A percentile compares a stretch with the other conserved stretches of the same genome.
These are phyloP conservation scores for Microcebus murinus DNA, from an alignment of 2,113 vertebrate genomes.

Conservation along the genomic window DNA sequence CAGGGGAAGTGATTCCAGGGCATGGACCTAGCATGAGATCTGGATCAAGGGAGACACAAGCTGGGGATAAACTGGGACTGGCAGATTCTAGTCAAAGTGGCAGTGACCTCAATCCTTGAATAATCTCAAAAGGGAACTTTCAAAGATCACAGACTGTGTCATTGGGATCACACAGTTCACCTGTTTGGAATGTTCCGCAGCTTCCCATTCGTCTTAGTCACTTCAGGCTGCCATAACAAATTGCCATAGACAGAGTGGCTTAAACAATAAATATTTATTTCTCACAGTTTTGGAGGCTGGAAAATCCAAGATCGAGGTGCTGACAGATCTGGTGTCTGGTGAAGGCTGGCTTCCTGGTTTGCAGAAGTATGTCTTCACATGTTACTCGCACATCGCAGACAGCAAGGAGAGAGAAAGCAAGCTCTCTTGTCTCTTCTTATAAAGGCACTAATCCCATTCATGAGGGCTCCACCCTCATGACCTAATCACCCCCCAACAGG, in stretches of 20 bases:
- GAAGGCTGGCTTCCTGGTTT: background rate
- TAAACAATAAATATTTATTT: background rate
- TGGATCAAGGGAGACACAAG: background rate
- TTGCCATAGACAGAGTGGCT: background rate
- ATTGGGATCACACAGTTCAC: too few species aligned
- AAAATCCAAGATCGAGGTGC: background rate
- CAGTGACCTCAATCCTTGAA: background rate
- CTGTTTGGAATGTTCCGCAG: background rate
- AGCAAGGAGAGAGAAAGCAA: background rate
- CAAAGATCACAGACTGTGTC: background rate
- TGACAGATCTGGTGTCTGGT: background rate
- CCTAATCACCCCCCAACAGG: background rate
- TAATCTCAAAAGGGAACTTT: background rate
- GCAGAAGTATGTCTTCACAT: background rate
- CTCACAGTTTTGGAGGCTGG: background rate
- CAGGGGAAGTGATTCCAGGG: background rate
- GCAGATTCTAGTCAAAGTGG: background rate
- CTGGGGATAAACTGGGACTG: background rate
- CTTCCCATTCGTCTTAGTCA: background rate
- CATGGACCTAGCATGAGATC: accelerated
- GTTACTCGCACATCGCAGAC: too few species aligned
- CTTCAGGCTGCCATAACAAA: background rate
- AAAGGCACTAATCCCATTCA: background rate
- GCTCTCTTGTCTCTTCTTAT: background rate
- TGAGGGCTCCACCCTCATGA: too few species aligned